Conservation (phyloP, 2,113 vertebrate species). For the Nannospalax galili region DNA sequence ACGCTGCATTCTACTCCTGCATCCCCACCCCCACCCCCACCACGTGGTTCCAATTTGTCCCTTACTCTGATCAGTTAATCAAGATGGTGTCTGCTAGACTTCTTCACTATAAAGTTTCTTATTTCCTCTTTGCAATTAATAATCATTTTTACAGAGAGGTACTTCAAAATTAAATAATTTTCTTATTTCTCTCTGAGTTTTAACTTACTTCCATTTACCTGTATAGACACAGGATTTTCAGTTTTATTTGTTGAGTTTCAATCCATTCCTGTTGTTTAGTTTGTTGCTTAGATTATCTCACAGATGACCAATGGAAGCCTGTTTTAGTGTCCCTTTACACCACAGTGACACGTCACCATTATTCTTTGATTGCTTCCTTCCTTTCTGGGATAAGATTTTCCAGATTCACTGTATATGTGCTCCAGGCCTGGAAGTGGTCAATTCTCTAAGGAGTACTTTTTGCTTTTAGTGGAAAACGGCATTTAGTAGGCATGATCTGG, state of each 20-base stretch:
- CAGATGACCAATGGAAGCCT: neutral
- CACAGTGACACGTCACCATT: neutral
- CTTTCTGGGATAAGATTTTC: neutral
- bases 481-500: neutral
- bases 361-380: neutral
- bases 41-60: neutral
- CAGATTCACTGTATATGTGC: neutral
- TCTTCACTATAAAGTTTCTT: slow-evolving; percentile 15
- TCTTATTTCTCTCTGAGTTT: neutral
- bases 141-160: neutral
- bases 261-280: neutral
- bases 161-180: neutral
- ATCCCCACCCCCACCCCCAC: neutral
- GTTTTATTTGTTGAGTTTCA: neutral
- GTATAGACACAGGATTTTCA: neutral
- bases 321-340: neutral
- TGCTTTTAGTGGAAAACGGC: neutral
- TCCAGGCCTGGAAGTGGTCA: neutral
- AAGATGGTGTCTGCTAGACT: neutral
- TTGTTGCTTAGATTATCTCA: neutral
- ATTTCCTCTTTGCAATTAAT: slow-evolving; percentile 41
- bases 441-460: neutral
- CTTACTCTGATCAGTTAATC: slow-evolving; percentile 30
- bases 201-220: neutral
- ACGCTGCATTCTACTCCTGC: neutral